These are phyloP conservation scores for Serranus cabrilla DNA, from an alignment of 2,797 vertebrate genomes.

Conservation along the genomic window DNA sequence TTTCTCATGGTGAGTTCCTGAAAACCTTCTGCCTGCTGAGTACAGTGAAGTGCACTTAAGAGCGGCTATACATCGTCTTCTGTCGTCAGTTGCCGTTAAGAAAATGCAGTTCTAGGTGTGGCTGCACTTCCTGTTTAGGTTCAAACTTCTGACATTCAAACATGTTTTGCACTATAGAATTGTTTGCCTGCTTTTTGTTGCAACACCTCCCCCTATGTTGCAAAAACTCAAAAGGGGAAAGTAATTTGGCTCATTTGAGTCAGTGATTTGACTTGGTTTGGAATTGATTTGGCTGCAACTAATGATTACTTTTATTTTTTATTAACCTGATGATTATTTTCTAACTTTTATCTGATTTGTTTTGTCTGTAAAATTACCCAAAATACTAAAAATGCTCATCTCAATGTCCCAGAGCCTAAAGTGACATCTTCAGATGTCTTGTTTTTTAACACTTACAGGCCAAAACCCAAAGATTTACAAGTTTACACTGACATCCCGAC, in stretches of 20 bases:
- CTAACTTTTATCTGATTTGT: background rate
- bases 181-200: slow-evolving; percentile 6
- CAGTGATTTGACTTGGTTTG: background rate
- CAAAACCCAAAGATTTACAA: background rate
- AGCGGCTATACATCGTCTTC: slow-evolving; percentile 55
- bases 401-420: background rate
- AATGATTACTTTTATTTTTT: background rate
- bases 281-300: background rate
- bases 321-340: background rate
- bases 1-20: slow-evolving; percentile 51
- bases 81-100: slow-evolving; percentile 1
- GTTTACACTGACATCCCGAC: background rate
- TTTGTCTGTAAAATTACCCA: background rate
- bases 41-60: slow-evolving; percentile 37
- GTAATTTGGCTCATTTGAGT: background rate
- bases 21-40: slow-evolving; percentile 25
- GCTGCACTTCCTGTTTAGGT: slow-evolving; percentile 69
- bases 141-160: slow-evolving; percentile 35
- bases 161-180: slow-evolving; percentile 21
- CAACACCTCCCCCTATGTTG: background rate
- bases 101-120: slow-evolving; percentile 59
- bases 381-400: background rate
- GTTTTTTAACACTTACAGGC: background rate
- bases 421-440: background rate
- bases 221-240: background rate